Conservation (phyloP, 2,888 invertebrate species). For the Cinara cedri region DNA sequence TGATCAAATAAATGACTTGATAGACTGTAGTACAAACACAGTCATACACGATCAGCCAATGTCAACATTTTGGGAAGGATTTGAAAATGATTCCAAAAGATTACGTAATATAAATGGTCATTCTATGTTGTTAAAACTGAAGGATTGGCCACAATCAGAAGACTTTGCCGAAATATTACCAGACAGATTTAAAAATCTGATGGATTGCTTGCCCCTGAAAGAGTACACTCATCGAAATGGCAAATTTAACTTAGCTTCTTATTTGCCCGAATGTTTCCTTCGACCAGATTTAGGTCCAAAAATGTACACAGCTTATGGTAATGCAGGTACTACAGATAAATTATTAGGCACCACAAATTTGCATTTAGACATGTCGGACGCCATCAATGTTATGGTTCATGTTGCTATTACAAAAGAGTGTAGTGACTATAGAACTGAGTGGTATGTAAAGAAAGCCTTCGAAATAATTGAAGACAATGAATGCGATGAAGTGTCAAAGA, state of each 20-base stretch:
- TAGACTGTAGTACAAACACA: constrained; percentile 90
- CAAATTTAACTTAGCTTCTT: constrained; percentile 86
- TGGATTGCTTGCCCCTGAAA: constrained; percentile 84
- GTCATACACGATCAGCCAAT: constrained; percentile 87
- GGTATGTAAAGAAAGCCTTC: constrained; percentile 71
- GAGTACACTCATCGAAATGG: constrained; percentile 92
- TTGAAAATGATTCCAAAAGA: constrained; percentile 81
- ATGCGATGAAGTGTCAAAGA: constrained; percentile 84
- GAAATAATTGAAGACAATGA: constrained; percentile 91
- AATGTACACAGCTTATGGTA: constrained; percentile 98
- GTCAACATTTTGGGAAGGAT: constrained; percentile 96
- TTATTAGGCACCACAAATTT: constrained; percentile 93
- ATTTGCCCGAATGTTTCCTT: constrained; percentile 90
- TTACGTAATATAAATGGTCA: constrained; percentile 81
- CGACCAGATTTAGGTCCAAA: constrained; percentile 96
- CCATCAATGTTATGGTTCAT: constrained; percentile 96
- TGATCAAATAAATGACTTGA: constrained; percentile 86
- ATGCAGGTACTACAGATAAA: constrained; percentile 72
- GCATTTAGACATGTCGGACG: constrained; percentile 95
- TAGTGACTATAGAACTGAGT: constrained; percentile 71
- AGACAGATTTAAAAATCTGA: constrained; percentile 83
- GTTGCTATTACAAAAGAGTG: constrained; percentile 89
- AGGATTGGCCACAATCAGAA: constrained; percentile 95
- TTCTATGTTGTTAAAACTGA: constrained; percentile 89
- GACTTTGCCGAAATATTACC: constrained; percentile 67